These are phyloP conservation scores for Poeciliopsis turrubarensis DNA, from an alignment of 2,113 vertebrate species.

Conservation along the genomic window DNA sequence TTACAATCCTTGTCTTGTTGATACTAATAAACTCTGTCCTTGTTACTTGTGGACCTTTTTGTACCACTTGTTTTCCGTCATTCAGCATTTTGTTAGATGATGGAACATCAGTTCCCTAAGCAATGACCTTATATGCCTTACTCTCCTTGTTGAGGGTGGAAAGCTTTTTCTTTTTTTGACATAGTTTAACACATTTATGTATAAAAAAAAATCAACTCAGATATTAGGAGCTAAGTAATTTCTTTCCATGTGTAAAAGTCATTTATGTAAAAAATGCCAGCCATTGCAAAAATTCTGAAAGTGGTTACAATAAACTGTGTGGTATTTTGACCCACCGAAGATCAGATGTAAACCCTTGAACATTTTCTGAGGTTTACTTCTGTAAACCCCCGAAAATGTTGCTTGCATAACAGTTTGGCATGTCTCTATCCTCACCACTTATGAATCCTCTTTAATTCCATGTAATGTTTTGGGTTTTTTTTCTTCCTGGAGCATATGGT, in stretches of 20 bases:
- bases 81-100: too few species aligned
- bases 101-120: too few species aligned
- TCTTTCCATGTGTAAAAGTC: neutral
- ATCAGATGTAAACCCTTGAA: too few species aligned
- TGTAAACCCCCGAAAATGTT: constrained; percentile 50
- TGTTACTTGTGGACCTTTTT: neutral
- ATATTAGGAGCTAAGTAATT: neutral
- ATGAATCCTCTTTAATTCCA: constrained; percentile 68
- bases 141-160: neutral
- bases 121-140: neutral
- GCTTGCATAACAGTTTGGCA: constrained; percentile 66
- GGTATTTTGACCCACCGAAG: too few species aligned
- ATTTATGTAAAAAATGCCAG: neutral
- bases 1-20: neutral
- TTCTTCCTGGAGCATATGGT: constrained; percentile 65
- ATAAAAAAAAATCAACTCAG: neutral
- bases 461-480: constrained; percentile 34
- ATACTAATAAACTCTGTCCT: neutral
- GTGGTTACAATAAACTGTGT: constrained; percentile 32
- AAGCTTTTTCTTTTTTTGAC: neutral
- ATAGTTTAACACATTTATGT: neutral
- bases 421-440: constrained; percentile 57
- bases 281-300: constrained; percentile 22
- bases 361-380: neutral
- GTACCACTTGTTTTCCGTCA: neutral